Conservation (phyloP, 1,140 invertebrate species). For the Laodelphax striatellus region DNA sequence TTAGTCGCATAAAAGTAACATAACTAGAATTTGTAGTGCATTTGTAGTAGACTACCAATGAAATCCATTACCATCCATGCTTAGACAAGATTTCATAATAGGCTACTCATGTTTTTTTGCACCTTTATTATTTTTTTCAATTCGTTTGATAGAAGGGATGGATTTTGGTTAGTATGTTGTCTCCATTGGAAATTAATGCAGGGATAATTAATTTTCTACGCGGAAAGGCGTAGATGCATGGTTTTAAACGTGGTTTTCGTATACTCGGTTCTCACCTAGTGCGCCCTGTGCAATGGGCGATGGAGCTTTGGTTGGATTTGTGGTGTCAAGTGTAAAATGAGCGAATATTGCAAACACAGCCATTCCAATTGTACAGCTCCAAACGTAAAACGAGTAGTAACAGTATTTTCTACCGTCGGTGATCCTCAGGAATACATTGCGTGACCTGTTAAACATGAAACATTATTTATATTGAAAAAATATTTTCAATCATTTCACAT, state of each 20-base stretch:
- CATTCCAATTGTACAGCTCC: conserved; percentile 56
- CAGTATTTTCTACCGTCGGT: conserved; percentile 75
- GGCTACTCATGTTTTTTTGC: too few relatives aligned
- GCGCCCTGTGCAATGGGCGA: conserved; percentile 43
- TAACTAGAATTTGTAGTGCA: too few relatives aligned
- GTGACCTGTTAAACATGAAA: conserved; percentile 41
- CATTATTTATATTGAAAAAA: conserved; percentile 1
- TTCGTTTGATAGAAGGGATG: too few relatives aligned
- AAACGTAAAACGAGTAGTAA: conserved; percentile 69
- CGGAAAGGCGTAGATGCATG: too few relatives aligned
- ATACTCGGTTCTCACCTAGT: conserved; percentile 35
- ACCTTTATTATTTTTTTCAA: too few relatives aligned
- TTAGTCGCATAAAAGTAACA: too few relatives aligned
- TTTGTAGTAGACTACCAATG: too few relatives aligned
- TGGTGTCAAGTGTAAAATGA: conserved; percentile 64
- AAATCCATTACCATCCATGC: too few relatives aligned
- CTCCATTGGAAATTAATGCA: too few relatives aligned
- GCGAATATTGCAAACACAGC: conserved; percentile 60
- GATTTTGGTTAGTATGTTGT: too few relatives aligned
- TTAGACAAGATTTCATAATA: too few relatives aligned
- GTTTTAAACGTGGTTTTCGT: neutral
- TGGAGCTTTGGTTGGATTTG: conserved; percentile 27
- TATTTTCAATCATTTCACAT: neutral
- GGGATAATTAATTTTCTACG: too few relatives aligned
- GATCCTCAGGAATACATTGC: conserved; percentile 69